phyloP scores from a whole-genome alignment of 2,113 vertebrate genomes.

The human region DNA sequence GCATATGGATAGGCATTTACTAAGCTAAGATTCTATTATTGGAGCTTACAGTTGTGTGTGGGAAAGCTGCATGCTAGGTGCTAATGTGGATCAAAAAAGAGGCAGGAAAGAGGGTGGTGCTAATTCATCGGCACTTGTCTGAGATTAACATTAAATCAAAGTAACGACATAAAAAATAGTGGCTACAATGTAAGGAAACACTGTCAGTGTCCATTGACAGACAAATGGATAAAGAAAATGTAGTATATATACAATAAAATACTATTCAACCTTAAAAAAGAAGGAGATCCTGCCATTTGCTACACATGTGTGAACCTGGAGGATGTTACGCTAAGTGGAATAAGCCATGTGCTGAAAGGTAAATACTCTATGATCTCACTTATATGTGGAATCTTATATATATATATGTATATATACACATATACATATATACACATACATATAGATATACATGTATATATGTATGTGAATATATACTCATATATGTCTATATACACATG shows the following conservation, averaged over 20 bases:
- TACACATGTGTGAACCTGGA: not conserved
- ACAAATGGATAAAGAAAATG: not conserved
- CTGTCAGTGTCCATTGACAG: not conserved
- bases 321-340: not conserved
- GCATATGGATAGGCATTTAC: not conserved
- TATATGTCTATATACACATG: not conserved
- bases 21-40: not conserved
- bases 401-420: not conserved
- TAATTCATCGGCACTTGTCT: conserved; percentile 10
- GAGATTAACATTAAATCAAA: not conserved
- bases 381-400: not conserved
- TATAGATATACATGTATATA: not conserved
- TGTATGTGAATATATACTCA: not conserved
- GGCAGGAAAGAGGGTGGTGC: not conserved
- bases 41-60: not conserved
- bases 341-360: not conserved
- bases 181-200: not conserved
- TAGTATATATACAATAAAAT: not conserved
- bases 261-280: not conserved
- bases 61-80: not conserved
- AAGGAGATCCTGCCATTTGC: not conserved
- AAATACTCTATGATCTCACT: not conserved
- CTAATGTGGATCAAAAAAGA: not conserved
- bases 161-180: conserved; percentile 3
- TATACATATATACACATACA: not conserved